Evolutionary conservation across 2,113 vertebrate genomes (phyloP).

Genomic region (Neodontobutis hainanensis): DNA sequence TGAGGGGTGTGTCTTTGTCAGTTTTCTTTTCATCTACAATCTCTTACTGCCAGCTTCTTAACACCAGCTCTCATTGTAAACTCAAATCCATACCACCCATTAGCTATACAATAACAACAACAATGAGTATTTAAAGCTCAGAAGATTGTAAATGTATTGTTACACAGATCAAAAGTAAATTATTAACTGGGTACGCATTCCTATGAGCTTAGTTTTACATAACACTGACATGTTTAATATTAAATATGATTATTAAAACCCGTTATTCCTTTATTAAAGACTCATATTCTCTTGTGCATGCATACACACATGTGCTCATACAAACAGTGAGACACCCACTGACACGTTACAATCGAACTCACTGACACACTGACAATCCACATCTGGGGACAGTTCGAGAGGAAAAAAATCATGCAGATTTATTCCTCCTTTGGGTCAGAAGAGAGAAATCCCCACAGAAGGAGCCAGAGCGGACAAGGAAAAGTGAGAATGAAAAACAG

Average conservation of each 20-base stretch:
- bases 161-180: neutral
- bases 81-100: no score
- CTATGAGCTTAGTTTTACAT: neutral
- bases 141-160: neutral
- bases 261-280: neutral
- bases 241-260: conserved; percentile 5
- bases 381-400: conserved; percentile 64
- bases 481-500: conserved; percentile 34
- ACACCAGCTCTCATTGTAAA: no score
- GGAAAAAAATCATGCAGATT: conserved; percentile 70
- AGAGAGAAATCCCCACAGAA: conserved; percentile 15
- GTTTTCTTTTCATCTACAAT: no score
- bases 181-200: neutral
- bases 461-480: conserved; percentile 2
- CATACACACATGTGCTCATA: conserved; percentile 1
- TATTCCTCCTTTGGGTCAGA: conserved; percentile 69
- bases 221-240: neutral
- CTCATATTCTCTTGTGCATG: conserved; percentile 12
- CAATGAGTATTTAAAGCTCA: neutral
- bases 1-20: no score
- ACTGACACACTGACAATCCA: conserved; percentile 65
- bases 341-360: conserved; percentile 47
- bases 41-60: no score
- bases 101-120: neutral
- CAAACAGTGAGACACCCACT: conserved; percentile 34